phyloP scores from a whole-genome alignment of 1,140 invertebrate genomes.

The Radopholus similis region DNA sequence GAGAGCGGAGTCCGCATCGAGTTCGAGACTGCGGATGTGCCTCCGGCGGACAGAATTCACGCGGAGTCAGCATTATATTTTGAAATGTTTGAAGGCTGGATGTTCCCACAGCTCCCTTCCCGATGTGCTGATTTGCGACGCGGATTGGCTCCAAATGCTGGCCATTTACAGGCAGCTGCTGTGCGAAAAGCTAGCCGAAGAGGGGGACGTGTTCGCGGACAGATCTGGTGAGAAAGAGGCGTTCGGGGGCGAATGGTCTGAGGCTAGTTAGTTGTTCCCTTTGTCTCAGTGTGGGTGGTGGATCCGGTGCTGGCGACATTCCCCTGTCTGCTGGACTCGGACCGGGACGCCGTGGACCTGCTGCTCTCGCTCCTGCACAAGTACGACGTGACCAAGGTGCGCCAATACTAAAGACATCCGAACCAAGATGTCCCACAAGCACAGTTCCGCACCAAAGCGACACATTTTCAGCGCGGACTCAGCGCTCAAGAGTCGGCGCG shows the following conservation, averaged over 20 bases:
- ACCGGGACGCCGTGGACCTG: slow-evolving; percentile 11
- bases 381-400: slow-evolving; percentile 7
- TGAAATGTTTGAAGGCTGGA: slow-evolving; percentile 2
- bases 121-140: slow-evolving; percentile 39
- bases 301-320: slow-evolving; percentile 38
- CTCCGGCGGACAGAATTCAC: neutral
- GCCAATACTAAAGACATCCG: neutral
- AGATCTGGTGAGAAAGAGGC: slow-evolving; percentile 5
- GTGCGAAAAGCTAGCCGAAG: slow-evolving; percentile 30
- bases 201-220: slow-evolving; percentile 20
- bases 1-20: slow-evolving; percentile 18
- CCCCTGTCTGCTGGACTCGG: slow-evolving; percentile 18
- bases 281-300: slow-evolving; percentile 24
- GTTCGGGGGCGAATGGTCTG: neutral
- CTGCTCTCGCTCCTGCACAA: slow-evolving; percentile 24
- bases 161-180: slow-evolving; percentile 35
- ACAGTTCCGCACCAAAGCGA: too few relatives aligned
- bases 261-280: neutral
- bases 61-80: slow-evolving; percentile 17
- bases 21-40: slow-evolving; percentile 21
- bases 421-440: neutral
- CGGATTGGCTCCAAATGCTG: slow-evolving; percentile 31
- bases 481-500: neutral
- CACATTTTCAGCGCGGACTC: slow-evolving; percentile 12
- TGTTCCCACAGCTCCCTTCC: slow-evolving; percentile 28